Evolutionary conservation across 2,113 vertebrate genomes (phyloP).

Genomic region (Corythornis vintsioides): DNA sequence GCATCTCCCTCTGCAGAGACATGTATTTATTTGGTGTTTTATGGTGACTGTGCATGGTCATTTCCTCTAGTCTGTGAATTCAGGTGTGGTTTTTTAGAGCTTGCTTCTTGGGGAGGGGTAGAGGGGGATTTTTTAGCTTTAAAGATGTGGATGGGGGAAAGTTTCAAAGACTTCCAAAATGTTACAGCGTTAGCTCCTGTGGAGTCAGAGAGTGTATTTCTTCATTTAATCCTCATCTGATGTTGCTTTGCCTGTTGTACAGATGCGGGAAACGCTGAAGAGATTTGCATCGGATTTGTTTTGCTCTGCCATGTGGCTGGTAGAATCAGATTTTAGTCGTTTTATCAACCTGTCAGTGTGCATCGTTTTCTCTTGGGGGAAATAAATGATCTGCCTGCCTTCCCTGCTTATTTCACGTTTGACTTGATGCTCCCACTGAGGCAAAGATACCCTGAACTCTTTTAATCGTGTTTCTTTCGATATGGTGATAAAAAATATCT

Average conservation of each 20-base stretch:
- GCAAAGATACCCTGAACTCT: background rate
- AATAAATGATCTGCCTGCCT: background rate
- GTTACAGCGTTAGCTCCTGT: fast-evolving
- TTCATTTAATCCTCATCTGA: background rate
- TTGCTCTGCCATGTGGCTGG: background rate
- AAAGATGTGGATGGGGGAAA: too few relatives aligned
- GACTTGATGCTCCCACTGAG: background rate
- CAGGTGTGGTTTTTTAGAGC: background rate
- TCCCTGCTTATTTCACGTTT: conserved; percentile 15
- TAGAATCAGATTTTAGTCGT: background rate
- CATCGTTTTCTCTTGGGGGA: background rate
- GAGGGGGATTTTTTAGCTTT: too few relatives aligned
- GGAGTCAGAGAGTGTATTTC: background rate
- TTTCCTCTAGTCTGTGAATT: background rate
- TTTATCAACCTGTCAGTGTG: conserved; percentile 11
- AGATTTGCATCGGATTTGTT: background rate
- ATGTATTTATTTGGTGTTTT: background rate
- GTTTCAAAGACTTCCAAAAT: background rate
- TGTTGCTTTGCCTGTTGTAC: background rate
- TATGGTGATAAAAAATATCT: background rate
- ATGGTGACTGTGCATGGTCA: fast-evolving
- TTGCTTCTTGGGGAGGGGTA: background rate
- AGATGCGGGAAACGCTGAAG: background rate
- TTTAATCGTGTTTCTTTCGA: background rate
- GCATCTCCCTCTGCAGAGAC: background rate